Evolutionary conservation across 1,140 invertebrate species (phyloP), one percentile per base, ranked within the genome.

Genomic region (Caenorhabditis tropicalis): DNA sequence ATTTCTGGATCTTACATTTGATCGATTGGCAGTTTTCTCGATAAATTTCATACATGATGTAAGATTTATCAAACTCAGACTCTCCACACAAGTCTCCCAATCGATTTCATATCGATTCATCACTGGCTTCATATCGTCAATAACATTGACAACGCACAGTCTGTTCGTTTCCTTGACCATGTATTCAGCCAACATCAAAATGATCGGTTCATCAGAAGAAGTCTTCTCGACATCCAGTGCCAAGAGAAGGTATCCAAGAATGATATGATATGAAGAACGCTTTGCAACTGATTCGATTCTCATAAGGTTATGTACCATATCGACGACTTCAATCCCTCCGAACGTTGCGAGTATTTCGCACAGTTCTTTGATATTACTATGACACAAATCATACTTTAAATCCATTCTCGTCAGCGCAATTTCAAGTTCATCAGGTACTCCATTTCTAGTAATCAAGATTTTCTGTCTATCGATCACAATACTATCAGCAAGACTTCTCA

Each of bases 11-110:
- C n/a, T n/a, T n/a, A n/a, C 7, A 74, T 36, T 36, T 74, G 27
- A 21, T n/a, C 36, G 36, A 24, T 74, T 74, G 10, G 19, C 65
- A 24, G 15, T 43, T 9, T 27, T 16, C 24, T n/a, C 36, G 12
- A 43, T 74, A 74, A 74, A 74, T 27, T 31, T 74, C 65, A 74
- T 74, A n/a, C 65, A 74, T n/a, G 43, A 74, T 27, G 65, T 19
- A 1, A 74, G 5, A 43, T 74, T 74, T 0, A 24, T 46, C 33
- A 74, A n/a, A 43, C 65, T 74, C 9, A 74, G 36, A 74, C 65
- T 74, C 36, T 74, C 65, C 6, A 74, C n/a, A 74, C 36, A 43
- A 9, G 36, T 74, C 43, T n/a, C n/a, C 65, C 19, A 21, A 27
- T 74, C 65, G 5, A 74, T 31, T 74, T 74, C 65, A 24, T 10